Percentiles rank a stretch among this genome's conserved stretches.
These are phyloP conservation scores for Seira sanloemensis DNA, from an alignment of 2,888 invertebrate species.

Conservation along the genomic window DNA sequence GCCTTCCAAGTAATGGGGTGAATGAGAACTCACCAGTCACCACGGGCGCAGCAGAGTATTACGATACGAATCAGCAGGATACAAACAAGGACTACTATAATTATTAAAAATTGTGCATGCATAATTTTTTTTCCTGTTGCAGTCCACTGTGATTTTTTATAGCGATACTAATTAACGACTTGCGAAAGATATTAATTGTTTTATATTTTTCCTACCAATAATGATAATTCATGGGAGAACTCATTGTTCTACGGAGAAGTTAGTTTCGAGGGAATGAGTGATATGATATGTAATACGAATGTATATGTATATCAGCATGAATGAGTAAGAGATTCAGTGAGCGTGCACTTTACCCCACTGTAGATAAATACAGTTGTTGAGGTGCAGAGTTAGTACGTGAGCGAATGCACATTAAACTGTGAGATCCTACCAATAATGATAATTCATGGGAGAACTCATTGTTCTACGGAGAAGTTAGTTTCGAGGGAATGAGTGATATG, in stretches of 20 bases:
- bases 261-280: neutral
- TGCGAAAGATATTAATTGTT: conserved; percentile 47
- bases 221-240: conserved; percentile 25
- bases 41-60: conserved; percentile 29
- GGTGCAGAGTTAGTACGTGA: conserved; percentile 14
- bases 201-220: conserved; percentile 16
- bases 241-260: conserved; percentile 30
- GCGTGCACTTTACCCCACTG: conserved; percentile 10
- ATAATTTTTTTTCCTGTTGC: conserved; percentile 24
- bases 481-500: neutral
- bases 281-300: neutral
- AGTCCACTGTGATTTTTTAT: conserved; percentile 41
- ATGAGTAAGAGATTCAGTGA: conserved; percentile 33
- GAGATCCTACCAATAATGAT: conserved; percentile 2
- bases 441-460: conserved; percentile 38
- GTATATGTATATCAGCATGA: conserved; percentile 1
- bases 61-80: conserved; percentile 32
- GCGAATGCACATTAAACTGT: neutral
- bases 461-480: conserved; percentile 21
- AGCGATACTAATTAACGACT: conserved; percentile 46
- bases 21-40: neutral
- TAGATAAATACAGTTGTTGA: too few species aligned
- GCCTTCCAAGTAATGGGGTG: conserved; percentile 30
- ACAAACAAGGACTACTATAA: conserved; percentile 30
- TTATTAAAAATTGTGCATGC: conserved; percentile 21